Base-by-base conservation (phyloP, 2,888 invertebrate species). In the Carterocephalus palaemon region DNA sequence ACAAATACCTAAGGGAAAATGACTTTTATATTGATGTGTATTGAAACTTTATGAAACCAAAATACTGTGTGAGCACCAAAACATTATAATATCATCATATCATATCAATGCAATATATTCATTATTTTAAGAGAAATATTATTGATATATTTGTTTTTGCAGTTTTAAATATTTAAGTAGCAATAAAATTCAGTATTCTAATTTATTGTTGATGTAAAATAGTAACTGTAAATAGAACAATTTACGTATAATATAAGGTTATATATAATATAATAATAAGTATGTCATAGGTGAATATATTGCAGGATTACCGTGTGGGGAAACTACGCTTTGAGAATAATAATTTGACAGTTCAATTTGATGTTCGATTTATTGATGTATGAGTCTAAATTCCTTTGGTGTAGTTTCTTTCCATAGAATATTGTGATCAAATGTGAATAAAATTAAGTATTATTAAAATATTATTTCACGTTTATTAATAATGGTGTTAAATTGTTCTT, bases 311-410 rank as follows among this genome's bases (percentile, higher is more conserved):
- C 75, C 75, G 82, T 83, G 81, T 84, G 85, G 85, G 85, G 85
- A 86, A 86, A 86, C 85, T 86, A 86, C 85, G 85, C 85, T 86
- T 86, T 76, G 76, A 78, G 72, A 77, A 70, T 70, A 72, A 67
- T 76, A 71, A 75, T 74, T 83, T 79, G 76, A 76, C 75, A 73
- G 61, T 71, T 73, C 66, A 62, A 81, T 73, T 77, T 66, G 78
- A 75, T 78, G 79, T 83, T 63, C 70, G 72, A 72, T 69, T 74
- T 75, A 78, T 70, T 70, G 54, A 47, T 34, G 41, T 45, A 36
- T 54, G 51, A 59, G 56, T 54, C 53, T 64, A 68, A 67, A 62
- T 70, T 76, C 70, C 69, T 78, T 78, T 75, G 68, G 62, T 75
- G 85, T 84, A 83, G 84, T 83, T 83, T 79, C 77, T 80, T 81